phyloP scores from a whole-genome alignment of 2,888 invertebrate genomes.

The Phyto melanocephala region DNA sequence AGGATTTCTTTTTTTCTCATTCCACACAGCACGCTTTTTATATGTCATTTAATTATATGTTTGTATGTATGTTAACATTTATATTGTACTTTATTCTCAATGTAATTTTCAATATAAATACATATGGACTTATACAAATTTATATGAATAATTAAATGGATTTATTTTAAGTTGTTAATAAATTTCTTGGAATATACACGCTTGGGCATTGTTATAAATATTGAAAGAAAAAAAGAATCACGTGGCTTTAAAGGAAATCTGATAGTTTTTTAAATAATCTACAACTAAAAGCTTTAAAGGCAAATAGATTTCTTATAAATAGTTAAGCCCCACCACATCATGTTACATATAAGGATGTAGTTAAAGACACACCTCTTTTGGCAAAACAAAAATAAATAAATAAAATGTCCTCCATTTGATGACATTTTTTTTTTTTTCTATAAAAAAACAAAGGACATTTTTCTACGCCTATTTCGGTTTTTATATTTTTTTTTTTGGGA shows the following conservation, averaged over 20 bases:
- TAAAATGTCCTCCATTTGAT: conserved; percentile 11
- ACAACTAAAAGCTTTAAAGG: too few species aligned
- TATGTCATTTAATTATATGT: not conserved
- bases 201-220: conserved; percentile 2
- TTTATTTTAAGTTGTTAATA: too few species aligned
- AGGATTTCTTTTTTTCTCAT: not conserved
- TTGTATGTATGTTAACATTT: not conserved
- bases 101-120: not conserved
- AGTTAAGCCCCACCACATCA: too few species aligned
- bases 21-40: not conserved
- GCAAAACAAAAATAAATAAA: not conserved
- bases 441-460: not conserved
- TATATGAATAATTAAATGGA: not conserved
- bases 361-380: conserved; percentile 42
- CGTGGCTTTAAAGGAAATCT: conserved; percentile 29
- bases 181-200: conserved; percentile 16
- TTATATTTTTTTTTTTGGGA: not conserved
- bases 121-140: not conserved
- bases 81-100: not conserved
- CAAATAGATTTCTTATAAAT: too few species aligned
- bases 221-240: not conserved
- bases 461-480: conserved; percentile 24
- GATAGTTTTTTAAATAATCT: conserved; percentile 26
- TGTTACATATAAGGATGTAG: not conserved
- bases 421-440: conserved; percentile 10